Evolutionary conservation across 2,888 invertebrate species (phyloP).

Genomic region (Agelastica alni): DNA sequence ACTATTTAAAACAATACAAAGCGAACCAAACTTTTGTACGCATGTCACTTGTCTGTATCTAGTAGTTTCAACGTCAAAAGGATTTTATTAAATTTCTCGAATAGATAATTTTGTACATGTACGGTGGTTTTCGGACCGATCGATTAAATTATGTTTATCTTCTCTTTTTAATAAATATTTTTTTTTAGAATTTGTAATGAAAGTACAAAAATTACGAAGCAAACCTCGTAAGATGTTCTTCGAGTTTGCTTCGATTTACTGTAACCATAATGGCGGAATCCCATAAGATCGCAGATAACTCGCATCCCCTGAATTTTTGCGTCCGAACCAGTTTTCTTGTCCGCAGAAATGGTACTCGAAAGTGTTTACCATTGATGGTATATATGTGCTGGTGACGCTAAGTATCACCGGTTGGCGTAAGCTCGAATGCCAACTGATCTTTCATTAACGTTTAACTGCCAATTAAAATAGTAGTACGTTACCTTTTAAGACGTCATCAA

Average conservation of each 20-base stretch:
- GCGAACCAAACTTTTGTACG: neutral
- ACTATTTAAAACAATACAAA: no score
- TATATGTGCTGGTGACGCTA: constrained; percentile 14
- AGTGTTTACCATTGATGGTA: constrained; percentile 14
- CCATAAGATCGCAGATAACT: constrained; percentile 24
- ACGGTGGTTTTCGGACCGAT: no score
- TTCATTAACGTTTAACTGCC: constrained; percentile 5
- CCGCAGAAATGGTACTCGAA: constrained; percentile 12
- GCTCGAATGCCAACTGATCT: constrained; percentile 7
- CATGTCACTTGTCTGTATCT: no score
- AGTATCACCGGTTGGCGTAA: constrained; percentile 4
- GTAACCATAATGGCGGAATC: constrained; percentile 26
- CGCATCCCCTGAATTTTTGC: constrained; percentile 24
- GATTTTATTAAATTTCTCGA: no score
- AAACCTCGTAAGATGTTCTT: constrained; percentile 1
- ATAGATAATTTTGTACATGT: no score
- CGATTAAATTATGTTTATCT: no score
- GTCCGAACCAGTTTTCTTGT: constrained; percentile 24
- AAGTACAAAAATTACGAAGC: no score
- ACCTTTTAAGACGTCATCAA: no score
- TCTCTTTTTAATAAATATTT: no score
- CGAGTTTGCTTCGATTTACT: constrained; percentile 3
- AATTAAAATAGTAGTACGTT: constrained; percentile 3
- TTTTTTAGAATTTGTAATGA: no score
- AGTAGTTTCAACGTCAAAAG: no score